Base-by-base conservation (phyloP, 1,140 invertebrate genomes). In the Bombus breviceps region DNA sequence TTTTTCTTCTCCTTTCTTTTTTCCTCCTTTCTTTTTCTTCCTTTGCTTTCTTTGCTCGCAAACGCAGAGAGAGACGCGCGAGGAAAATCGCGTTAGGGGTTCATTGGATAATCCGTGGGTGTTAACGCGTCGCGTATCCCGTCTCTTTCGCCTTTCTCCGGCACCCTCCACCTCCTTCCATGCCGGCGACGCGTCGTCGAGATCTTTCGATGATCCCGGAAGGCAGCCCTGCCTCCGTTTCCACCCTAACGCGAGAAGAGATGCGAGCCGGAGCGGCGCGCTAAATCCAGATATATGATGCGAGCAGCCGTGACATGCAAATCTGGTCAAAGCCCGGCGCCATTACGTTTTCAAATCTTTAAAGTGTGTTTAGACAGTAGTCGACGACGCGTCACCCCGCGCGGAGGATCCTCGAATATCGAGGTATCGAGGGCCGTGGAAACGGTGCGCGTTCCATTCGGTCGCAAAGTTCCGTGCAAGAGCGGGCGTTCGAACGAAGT, bases 311-410 rank as follows among this genome's bases (percentile, higher is more conserved):
- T 95, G 94, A 95, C 94, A 95, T 95, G 95, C 95, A 95, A 95
- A 95, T 95, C 94, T 95, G 92, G 92, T 93, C 94, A 95, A 95
- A 95, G 92, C 94, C 94, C 92, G 89, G 81, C 93, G 92, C 94
- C 94, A 95, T 95, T 95, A 95, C 94, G 94, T 95, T 95, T 95
- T 94, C 94, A 95, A 95, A 95, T 95, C 95, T 95, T 95, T 95
- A 95, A 95, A 95, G 94, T 95, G 94, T 95, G 93, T 95, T 95
- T 95, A 95, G 94, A 95, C 93, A 95, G 95, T 90, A 93, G 47
- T 69, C 43, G 77, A 39, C 73, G 88, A 85, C 34, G 77, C 57
- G 68, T 53, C 84, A 77, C 72, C 66, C 82, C 69, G n/a, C 74
- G 72, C 89, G 88, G 86, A 88, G 89, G 88, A 87, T 90, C 74